Evolutionary conservation across 2,797 vertebrate genomes (phyloP).

Genomic region (Iguana delicatissima): DNA sequence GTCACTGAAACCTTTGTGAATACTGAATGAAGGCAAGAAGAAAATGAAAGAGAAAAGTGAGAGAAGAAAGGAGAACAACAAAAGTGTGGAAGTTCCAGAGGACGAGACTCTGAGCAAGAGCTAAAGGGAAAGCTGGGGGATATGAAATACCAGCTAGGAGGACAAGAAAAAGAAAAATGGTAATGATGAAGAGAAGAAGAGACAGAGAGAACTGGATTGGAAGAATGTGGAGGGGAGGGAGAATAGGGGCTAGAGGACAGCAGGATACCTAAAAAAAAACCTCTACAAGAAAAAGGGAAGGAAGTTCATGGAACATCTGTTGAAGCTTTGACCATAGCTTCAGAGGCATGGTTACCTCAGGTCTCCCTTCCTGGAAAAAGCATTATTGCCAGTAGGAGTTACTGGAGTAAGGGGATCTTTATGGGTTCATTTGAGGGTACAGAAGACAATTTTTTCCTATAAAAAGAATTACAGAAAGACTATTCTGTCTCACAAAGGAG

Average conservation of each 20-base stretch:
- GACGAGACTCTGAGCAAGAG: not conserved
- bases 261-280: not conserved
- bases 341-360: not conserved
- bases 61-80: not conserved
- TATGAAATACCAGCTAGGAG: not conserved
- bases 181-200: not conserved
- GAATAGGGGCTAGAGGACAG: not conserved
- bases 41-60: not conserved
- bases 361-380: not conserved
- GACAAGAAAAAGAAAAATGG: not conserved
- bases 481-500: not conserved
- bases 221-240: not conserved
- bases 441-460: not conserved
- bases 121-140: not conserved
- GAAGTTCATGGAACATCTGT: not conserved
- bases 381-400: not conserved
- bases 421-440: not conserved
- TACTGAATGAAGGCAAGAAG: not conserved
- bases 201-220: not conserved
- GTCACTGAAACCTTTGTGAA: not conserved
- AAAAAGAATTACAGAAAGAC: not conserved
- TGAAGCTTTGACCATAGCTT: not conserved
- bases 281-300: not conserved
- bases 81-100: not conserved
- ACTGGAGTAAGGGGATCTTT: not conserved